Base-by-base conservation (phyloP, 2,888 invertebrate species). In the Zygothrica quintamaculata region DNA sequence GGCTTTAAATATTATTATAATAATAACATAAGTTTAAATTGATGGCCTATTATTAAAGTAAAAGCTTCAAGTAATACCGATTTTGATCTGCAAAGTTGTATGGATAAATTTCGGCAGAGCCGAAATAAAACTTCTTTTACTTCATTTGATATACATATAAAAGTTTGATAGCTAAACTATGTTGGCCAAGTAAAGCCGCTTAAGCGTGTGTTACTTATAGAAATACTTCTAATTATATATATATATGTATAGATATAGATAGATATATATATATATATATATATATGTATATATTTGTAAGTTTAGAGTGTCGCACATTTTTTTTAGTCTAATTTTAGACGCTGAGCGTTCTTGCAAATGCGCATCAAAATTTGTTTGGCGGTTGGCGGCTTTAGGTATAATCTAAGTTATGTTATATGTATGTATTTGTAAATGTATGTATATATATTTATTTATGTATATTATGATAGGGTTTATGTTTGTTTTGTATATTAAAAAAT, bases 301-400 rank as follows among this genome's bases (percentile, higher is more conserved):
- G 51, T 36, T 64, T 55, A 48, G 48, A 42, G 51, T n/a, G 57
- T 40, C 74, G 74, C 71, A 69, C 50, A 52, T 58, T 55, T 43
- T 48, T 69, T 57, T 48, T 71, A 74, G 50, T 55, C 47, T 71
- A 74, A 71, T 81, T 84, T 77, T 37, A 78, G 64, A 86, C 80
- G 80, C 80, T 80, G 87, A 36, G 80, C 80, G 80, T 87, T 81
- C n/a, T n/a, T 80, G 81, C 65, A 74, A 80, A 80, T 80, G 87
- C 80, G 81, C 70, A 77, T 77, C 70, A 70, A 86, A 82, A 79
- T 74, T 84, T 82, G 76, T 85, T 80, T 80, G 80, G 87, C 79
- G 87, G 74, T 87, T 80, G 84, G 59, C 72, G 78, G 72, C 53
- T 58, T 50, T 50, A 33, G 22, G 13, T 56, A 73, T 71, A 46